Conservation (phyloP, 64 coral and sea anemone genomes). For the Platygyra sinensis region DNA sequence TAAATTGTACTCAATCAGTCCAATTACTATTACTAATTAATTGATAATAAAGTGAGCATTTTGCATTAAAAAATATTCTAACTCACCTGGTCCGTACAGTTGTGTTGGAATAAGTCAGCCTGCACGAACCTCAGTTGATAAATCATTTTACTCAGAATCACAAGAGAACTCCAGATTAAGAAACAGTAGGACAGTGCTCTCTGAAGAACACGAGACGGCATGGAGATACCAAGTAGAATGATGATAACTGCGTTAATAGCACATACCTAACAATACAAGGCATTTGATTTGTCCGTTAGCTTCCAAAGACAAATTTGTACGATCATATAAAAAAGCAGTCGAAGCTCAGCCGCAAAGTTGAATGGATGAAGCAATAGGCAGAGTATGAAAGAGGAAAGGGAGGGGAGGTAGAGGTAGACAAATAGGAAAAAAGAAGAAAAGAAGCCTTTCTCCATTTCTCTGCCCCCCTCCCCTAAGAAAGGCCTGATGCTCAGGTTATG, state of each 20-base stretch:
- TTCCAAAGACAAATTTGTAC: background rate
- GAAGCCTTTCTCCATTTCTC: too few species aligned
- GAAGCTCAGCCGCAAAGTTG: too few species aligned
- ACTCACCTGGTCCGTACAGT: slow-evolving; percentile 94
- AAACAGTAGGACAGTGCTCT: slow-evolving; percentile 96
- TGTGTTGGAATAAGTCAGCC: slow-evolving; percentile 96
- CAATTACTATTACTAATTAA: too few species aligned
- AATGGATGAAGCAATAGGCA: too few species aligned
- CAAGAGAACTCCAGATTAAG: slow-evolving; percentile 96
- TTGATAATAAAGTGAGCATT: background rate
- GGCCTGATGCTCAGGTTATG: too few species aligned
- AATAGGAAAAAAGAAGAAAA: background rate
- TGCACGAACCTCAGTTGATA: slow-evolving; percentile 96
- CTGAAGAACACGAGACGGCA: slow-evolving; percentile 92
- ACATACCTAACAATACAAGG: slow-evolving; percentile 71
- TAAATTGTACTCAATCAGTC: too few species aligned
- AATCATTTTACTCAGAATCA: slow-evolving; percentile 96
- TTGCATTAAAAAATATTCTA: background rate
- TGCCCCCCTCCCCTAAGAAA: too few species aligned
- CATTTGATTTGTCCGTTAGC: background rate
- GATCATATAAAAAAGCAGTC: too few species aligned
- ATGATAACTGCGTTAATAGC: slow-evolving; percentile 97
- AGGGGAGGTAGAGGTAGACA: too few species aligned
- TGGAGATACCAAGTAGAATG: slow-evolving; percentile 85
- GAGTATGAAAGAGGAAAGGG: too few species aligned